These are phyloP conservation scores for Aspiorhynchus laticeps DNA, from an alignment of 2,113 vertebrate genomes.

Conservation along the genomic window DNA sequence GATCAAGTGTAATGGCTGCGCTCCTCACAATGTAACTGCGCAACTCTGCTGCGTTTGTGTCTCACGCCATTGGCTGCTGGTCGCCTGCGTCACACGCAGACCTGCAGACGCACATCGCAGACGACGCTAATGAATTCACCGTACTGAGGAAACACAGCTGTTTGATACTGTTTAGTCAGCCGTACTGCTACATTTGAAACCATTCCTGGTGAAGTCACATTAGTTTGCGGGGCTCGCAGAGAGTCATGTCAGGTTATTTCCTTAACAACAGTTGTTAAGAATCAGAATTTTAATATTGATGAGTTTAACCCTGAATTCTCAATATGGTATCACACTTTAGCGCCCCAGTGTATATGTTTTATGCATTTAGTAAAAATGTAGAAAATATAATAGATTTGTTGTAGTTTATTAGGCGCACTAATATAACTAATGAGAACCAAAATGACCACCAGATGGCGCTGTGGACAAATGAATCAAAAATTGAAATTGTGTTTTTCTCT, in stretches of 20 bases:
- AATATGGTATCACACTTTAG: neutral
- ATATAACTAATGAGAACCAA: neutral
- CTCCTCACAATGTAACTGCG: conserved; percentile 69
- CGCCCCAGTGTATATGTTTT: neutral
- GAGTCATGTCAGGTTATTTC: neutral
- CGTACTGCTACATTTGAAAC: neutral
- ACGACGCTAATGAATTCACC: neutral
- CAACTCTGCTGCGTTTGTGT: conserved; percentile 76
- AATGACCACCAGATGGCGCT: conserved; percentile 43
- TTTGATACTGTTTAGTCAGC: neutral
- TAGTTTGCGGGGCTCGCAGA: neutral
- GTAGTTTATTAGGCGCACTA: neutral
- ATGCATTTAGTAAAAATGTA: neutral
- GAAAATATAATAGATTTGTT: neutral
- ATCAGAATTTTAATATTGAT: neutral
- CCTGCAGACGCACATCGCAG: conserved; percentile 58
- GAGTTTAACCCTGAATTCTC: neutral
- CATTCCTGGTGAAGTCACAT: neutral
- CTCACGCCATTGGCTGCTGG: conserved; percentile 65
- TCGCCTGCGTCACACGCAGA: conserved; percentile 69
- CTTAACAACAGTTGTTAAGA: neutral
- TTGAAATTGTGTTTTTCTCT: neutral
- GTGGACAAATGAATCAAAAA: neutral
- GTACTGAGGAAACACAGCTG: neutral
- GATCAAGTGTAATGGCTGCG: conserved; percentile 75